phyloP scores from a whole-genome alignment of 1,140 invertebrate genomes.

The Homarus americanus region DNA sequence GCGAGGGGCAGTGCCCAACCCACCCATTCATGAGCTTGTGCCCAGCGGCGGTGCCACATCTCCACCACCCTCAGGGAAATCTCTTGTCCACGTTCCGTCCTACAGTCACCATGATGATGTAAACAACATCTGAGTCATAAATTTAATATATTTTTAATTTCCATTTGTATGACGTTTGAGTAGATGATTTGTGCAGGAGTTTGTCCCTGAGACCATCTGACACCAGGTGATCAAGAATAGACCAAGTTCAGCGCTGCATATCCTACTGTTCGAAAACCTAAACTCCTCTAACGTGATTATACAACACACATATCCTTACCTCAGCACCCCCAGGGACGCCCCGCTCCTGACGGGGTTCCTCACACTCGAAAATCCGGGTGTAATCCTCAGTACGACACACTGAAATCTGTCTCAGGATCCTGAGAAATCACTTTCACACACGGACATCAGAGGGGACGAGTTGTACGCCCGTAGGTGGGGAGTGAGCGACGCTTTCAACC shows the following conservation, averaged over 20 bases:
- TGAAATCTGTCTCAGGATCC: neutral
- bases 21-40: conserved; percentile 61
- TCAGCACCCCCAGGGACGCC: neutral
- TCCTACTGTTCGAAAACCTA: conserved; percentile 2
- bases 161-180: no score
- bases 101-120: neutral
- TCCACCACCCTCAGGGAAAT: neutral
- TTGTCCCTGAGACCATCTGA: neutral
- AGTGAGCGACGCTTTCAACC: neutral
- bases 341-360: no score
- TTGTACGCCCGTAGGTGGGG: conserved; percentile 25
- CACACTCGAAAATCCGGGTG: no score
- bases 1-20: conserved; percentile 45
- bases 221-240: conserved; percentile 25
- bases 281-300: neutral
- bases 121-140: neutral
- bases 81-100: neutral
- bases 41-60: conserved; percentile 46
- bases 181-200: no score
- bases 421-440: neutral
- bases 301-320: conserved; percentile 10
- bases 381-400: no score
- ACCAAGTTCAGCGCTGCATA: conserved; percentile 13
- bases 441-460: neutral
- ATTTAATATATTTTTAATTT: no score